Base-by-base conservation (phyloP, 2,797 vertebrate species). In the Argyrosomus regius region DNA sequence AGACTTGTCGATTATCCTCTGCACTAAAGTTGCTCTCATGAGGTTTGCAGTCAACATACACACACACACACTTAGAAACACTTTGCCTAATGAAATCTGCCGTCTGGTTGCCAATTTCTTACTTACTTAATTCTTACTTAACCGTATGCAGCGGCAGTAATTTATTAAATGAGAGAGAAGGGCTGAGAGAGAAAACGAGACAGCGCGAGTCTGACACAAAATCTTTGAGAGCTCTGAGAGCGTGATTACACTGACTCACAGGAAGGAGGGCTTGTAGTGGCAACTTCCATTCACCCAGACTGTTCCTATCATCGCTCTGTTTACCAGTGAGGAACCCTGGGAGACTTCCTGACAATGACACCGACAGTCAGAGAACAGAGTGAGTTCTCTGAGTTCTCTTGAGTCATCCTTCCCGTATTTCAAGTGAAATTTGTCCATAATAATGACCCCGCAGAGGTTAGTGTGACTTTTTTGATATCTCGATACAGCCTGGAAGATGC, bases 81-180 rank as follows among this genome's bases (percentile, higher is more conserved):
- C 91, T 93, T 80, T 83, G 69, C 84, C 77, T 91, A 91, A 93
- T 93, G 86, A 86, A 90, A 87, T 85, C 62, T 66, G 68, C 79
- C 73, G 82, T 77, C 72, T 70, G 74, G 75, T 85, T 90, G 92
- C 92, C 92, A 94, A 88, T 82, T 86, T 86, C 76, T 83, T 89
- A 91, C 90, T 93, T 90, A 89, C 77, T 90, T 90, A 90, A 89
- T 91, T 88, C 83, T 87, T 74, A 57, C 82, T 87, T 69, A 86
- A 92, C 86, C 64, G 77, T 77, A 89, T 72, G 72, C 67, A 76
- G 79, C 17, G 17, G 74, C 41, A 66, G 85, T 83, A 80, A 91
- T 92, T 83, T 83, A 72, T 83, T 81, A 88, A 89, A 91, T 83
- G 85, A 73, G 68, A 57, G 35, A 39, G 35, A 39, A 9, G 59